Conservation (phyloP, 1,140 invertebrate species). For the Pectinophora gossypiella region DNA sequence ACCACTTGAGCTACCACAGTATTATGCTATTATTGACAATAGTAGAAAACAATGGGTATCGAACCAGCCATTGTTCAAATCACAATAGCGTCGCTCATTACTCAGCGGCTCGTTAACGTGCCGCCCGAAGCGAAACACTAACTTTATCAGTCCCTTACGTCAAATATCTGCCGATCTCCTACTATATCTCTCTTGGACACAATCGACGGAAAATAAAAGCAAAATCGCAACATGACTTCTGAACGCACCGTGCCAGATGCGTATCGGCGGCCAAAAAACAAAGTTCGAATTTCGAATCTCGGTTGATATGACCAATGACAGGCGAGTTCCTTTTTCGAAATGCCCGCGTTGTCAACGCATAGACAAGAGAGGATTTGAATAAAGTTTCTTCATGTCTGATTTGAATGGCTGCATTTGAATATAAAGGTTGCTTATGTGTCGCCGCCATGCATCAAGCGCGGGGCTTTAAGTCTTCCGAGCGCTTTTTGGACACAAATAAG, state of each 20-base stretch:
- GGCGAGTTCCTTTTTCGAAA: conserved; percentile 61
- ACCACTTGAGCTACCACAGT: conserved; percentile 6
- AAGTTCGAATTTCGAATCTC: conserved; percentile 21
- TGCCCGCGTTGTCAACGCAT: conserved; percentile 66
- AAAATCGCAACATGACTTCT: conserved; percentile 31
- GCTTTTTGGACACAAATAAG: conserved; percentile 72
- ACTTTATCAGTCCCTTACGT: conserved; percentile 67
- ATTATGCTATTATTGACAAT: conserved; percentile 56
- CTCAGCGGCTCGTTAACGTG: conserved; percentile 68
- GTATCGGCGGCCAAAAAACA: conserved; percentile 65
- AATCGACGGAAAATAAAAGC: conserved; percentile 58
- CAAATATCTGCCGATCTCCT: conserved; percentile 68
- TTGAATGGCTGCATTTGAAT: conserved; percentile 70
- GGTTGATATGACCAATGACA: conserved; percentile 58
- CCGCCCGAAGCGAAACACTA: conserved; percentile 59
- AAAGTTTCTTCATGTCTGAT: conserved; percentile 7
- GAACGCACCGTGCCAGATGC: conserved; percentile 58
- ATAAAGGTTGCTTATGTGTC: conserved; percentile 68
- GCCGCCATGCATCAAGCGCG: conserved; percentile 62
- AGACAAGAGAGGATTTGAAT: conserved; percentile 66
- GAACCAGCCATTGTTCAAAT: conserved; percentile 57
- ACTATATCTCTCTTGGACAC: conserved; percentile 57
- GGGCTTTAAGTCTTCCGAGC: conserved; percentile 67
- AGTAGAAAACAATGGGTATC: conserved; percentile 64
- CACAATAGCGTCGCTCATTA: conserved; percentile 67